Percentiles rank a stretch among this genome's conserved stretches.
phyloP scores from a whole-genome alignment of 2,113 vertebrate genomes.

The Heptranchias perlo region DNA sequence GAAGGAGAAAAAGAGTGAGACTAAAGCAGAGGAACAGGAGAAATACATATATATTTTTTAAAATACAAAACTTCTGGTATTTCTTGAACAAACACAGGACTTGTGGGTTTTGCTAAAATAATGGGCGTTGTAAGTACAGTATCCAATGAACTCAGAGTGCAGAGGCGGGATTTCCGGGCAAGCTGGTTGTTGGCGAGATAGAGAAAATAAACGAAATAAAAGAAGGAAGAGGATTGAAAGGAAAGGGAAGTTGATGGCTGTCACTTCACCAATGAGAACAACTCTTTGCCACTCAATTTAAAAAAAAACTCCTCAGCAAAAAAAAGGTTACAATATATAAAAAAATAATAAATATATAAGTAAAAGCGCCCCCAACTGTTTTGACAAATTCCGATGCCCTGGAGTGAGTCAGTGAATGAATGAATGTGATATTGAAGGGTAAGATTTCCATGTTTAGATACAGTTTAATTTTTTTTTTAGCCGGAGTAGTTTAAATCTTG shows the following conservation, averaged over 20 bases:
- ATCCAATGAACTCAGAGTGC: not conserved
- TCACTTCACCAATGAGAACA: slow-evolving; percentile 33
- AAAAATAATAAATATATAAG: slow-evolving; percentile 36
- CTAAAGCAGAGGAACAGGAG: not conserved
- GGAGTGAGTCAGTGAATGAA: slow-evolving; percentile 26
- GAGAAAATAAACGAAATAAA: slow-evolving; percentile 26
- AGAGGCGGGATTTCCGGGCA: slow-evolving; percentile 23
- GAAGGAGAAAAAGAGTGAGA: not conserved
- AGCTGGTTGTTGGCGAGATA: not conserved
- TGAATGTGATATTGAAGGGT: slow-evolving; percentile 29
- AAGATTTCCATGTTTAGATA: not conserved
- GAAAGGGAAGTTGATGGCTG: slow-evolving; percentile 29
- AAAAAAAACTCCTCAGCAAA: slow-evolving; percentile 28
- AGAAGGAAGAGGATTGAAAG: slow-evolving; percentile 28
- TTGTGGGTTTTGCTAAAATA: not conserved
- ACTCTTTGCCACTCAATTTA: slow-evolving; percentile 29
- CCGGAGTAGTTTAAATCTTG: not conserved
- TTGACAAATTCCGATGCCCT: slow-evolving; percentile 34
- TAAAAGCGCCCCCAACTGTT: slow-evolving; percentile 35
- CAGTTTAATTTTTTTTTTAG: not conserved
- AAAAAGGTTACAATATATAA: slow-evolving; percentile 36
- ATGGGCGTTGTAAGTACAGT: slow-evolving; percentile 21
- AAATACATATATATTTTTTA: not conserved
- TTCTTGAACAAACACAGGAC: not conserved
- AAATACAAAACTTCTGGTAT: not conserved